These are phyloP conservation scores for Tipula unca DNA, from an alignment of 2,888 invertebrate species.

Conservation along the genomic window DNA sequence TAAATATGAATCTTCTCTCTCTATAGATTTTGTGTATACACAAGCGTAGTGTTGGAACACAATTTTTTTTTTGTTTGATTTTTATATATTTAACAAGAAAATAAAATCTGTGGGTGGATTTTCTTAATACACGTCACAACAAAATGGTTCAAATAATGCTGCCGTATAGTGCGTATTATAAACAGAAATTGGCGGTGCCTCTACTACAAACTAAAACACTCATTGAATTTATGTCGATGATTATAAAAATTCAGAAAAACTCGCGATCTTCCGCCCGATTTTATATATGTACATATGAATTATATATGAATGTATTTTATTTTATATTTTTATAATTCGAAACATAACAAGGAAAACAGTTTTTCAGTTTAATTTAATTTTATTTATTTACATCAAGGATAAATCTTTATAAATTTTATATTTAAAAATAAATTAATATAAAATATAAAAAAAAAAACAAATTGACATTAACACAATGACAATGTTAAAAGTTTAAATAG, in stretches of 20 bases:
- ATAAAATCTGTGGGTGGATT: not conserved
- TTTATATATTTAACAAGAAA: not conserved
- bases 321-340: not conserved
- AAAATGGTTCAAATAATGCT: not conserved
- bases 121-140: not conserved
- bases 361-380: not conserved
- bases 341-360: not conserved
- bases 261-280: not conserved
- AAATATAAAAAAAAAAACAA: not conserved
- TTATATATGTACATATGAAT: too few relatives aligned
- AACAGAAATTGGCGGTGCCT: not conserved
- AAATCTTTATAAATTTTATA: not conserved
- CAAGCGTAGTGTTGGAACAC: not conserved
- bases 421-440: not conserved
- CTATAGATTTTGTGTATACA: not conserved
- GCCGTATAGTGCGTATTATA: not conserved
- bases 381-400: not conserved
- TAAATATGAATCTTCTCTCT: not conserved
- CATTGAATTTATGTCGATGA: not conserved
- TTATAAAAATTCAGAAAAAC: not conserved
- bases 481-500: not conserved
- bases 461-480: not conserved
- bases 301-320: too few relatives aligned
- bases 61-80: not conserved
- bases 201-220: not conserved